Evolutionary conservation across 1,140 invertebrate genomes (phyloP), one percentile per base, ranked within the genome.

Genomic region (Araneus ventricosus): DNA sequence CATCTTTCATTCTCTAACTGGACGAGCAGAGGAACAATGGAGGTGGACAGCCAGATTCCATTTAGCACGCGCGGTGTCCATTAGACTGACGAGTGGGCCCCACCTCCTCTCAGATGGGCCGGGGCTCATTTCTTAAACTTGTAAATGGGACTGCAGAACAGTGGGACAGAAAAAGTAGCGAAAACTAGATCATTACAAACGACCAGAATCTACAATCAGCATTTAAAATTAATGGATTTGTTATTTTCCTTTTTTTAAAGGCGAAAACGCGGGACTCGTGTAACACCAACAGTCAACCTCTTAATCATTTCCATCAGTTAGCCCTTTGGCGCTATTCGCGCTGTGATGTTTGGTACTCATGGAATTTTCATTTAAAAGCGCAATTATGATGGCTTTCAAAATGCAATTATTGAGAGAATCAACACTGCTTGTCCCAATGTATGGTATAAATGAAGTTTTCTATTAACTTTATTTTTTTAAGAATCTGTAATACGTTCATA

Each of bases 151-250:
- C 24, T n/a, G 63, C 24, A 4, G n/a, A 67, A n/a, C n/a, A 67
- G 6, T 67, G 24, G n/a, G 63, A 67, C 63, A 67, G 22, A 67
- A 67, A 67, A 67, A 67, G 27, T 27, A 67, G n/a, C n/a, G n/a
- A 67, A 67, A 67, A 67, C 63, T 67, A 67, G 63, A 67, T 67
- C 63, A 67, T 67, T 67, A 67, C 22, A 27, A 67, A 4, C 63
- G 63, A 67, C 27, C 27, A 67, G 63, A n/a, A 67, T 67, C 63
- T 67, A 67, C 63, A 67, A 67, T 67, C 63, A 67, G 63, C 24
- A 67, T 67, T 67, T 24, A 67, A 27, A 67, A 67, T 67, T 67
- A 67, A 67, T 67, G 63, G 63, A n/a, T n/a, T 27, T 22, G 27
- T n/a, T n/a, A n/a, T n/a, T n/a, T n/a, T n/a, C n/a, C n/a, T n/a